Evolutionary conservation across 2,113 vertebrate genomes (phyloP), one percentile per base, ranked within the genome.

Genomic region (Apodemus sylvaticus): DNA sequence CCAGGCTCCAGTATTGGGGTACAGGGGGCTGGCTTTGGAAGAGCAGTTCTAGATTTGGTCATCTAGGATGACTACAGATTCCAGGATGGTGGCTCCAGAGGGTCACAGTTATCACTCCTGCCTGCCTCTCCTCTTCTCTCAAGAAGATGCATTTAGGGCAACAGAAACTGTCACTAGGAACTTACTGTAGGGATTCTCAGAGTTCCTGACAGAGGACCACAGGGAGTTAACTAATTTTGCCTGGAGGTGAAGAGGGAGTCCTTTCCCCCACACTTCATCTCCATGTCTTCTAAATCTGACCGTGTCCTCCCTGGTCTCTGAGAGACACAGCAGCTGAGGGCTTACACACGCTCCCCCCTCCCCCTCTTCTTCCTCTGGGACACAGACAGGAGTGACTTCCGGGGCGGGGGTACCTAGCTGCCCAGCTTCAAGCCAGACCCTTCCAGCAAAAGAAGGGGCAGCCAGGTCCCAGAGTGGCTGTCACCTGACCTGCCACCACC

Each of bases 321-420:
- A 73, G 36, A 74, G 31, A 45, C 1, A 7, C 48, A 60, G 66
- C 64, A 16, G 64, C 45, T 10, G 45, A n/a, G 51, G n/a, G 34
- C 53, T 81, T 45, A 0, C 0, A 24, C 0, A 26, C 5, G 0
- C 7, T 9, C 6, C 19, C 20, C 11, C 60, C 42, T 9, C 11
- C 13, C 13, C 60, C 60, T 11, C 11, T 13, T 8, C 71, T 17
- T 12, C 11, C 2, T 1, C 66, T 19, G 0, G 19, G 73, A n/a
- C 66, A 20, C 29, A 55, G n/a, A 5, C 1, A 17, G n/a, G 7
- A 62, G n/a, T 42, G 13, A 83, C 81, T 36, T 82, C 79, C 55
- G 42, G n/a, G n/a, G n/a, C 29, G 26, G 0, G 0, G 22, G 64
- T 29, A 20, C 42, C 5, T 34, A 66, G 17, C 29, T 34, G 29